A percentile compares a stretch with the other conserved stretches of the same genome.
Conservation (phyloP, 2,113 vertebrate genomes). For the Esox niger region DNA sequence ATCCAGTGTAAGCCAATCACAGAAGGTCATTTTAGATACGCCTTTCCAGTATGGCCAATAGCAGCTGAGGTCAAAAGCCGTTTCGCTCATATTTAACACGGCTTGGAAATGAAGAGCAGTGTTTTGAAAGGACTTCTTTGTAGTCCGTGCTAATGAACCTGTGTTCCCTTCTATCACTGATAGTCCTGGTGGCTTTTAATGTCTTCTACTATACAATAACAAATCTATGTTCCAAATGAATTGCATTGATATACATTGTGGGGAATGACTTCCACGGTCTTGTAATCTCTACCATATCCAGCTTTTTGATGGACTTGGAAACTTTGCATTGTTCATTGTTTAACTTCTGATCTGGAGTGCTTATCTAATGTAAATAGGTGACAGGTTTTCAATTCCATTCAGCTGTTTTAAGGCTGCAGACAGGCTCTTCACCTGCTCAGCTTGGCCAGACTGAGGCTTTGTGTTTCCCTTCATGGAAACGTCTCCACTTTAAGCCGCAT, state of each 20-base stretch:
- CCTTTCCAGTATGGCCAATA: not conserved
- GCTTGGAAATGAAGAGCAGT: not conserved
- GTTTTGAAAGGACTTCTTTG: not conserved
- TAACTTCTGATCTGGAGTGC: constrained; percentile 38
- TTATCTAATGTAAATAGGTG: constrained; percentile 61
- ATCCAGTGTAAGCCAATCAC: not conserved
- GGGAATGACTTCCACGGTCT: not conserved
- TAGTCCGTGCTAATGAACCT: not conserved
- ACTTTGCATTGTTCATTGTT: constrained; percentile 53
- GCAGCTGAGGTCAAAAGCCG: not conserved
- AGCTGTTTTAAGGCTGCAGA: constrained; percentile 36
- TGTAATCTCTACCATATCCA: constrained; percentile 29
- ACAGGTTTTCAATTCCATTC: constrained; percentile 38
- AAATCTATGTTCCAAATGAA: not conserved
- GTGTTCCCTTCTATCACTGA: not conserved
- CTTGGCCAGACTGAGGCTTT: constrained; percentile 17
- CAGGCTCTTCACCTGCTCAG: too few relatives aligned
- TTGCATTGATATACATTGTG: constrained; percentile 41
- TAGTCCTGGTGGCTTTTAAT: not conserved
- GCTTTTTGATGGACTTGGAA: constrained; percentile 39
- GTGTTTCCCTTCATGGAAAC: constrained; percentile 18
- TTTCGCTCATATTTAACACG: not conserved
- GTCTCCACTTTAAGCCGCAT: constrained; percentile 14
- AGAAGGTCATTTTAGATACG: too few relatives aligned
- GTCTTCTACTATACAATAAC: not conserved